Base-by-base conservation (phyloP, 2,888 invertebrate species). In the Pyrochroa serraticornis region DNA sequence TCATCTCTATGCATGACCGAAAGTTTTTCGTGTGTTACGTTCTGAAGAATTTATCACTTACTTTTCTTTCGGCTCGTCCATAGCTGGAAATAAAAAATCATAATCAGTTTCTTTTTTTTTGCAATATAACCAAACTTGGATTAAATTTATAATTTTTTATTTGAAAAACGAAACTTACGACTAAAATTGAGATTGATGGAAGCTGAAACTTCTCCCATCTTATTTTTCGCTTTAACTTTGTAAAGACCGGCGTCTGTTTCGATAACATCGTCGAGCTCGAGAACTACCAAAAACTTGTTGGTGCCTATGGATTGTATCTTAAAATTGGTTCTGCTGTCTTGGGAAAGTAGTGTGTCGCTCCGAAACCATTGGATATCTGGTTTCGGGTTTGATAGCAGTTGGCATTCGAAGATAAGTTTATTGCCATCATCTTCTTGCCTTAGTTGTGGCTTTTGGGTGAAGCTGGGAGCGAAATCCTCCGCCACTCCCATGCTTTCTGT, bases 111-210 rank as follows among this genome's bases (percentile, higher is more conserved):
- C 49, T 58, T 59, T 31, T 56, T 51, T 58, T 59, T 31, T 32
- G 7, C n/a, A 37, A 43, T 30, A 50, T n/a, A 42, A 10, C 8
- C 9, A 51, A 31, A 44, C 14, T 13, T 14, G 9, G 33, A 67
- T 70, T 50, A 9, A 35, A n/a, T 35, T 6, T 2, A 35, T 35
- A 2, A 3, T 35, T 3, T n/a, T 3, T 35, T 35, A 6, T 35
- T 35, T 35, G 9, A 35, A n/a, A 43, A 51, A 46, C 14, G 9
- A 70, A 77, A 93, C 95, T 93, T 83, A 97, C 97, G 96, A 84
- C 94, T 95, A 81, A 97, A 95, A 85, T 97, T 97, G 81, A 97
- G 89, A 80, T 95, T 96, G 81, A 96, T 95, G 76, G 95, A 95
- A 72, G 95, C 95, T 75, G 95, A 92, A 79, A 96, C 95, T 86